Base-by-base conservation (phyloP, 2,113 vertebrate species). In the Rhagologus leucostigma region DNA sequence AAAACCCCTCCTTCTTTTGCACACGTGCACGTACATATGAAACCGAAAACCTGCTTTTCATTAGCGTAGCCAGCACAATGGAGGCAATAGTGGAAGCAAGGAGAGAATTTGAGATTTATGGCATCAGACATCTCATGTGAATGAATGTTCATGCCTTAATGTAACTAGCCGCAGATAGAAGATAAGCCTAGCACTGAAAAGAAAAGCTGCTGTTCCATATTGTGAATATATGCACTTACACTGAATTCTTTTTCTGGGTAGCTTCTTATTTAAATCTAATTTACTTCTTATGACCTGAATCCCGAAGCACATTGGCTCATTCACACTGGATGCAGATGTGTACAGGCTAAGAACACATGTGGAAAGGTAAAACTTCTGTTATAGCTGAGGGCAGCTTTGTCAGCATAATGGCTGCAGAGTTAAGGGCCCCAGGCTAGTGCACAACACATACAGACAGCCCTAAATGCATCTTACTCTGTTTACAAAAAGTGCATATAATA, bases 51-150 rank as follows among this genome's bases (percentile, higher is more conserved):
- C 87, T 95, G 92, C 75, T 84, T 95, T 96, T 93, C 90, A 80
- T 92, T 94, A 86, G 35, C 74, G 60, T 46, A 69, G 21, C 81
- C 70, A 79, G 89, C 74, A 96, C 73, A 95, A 84, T 73, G 68
- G 81, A 97, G 73, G 90, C 75, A 89, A 50, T 73, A 87, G 60
- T 78, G 79, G 92, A 76, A 94, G 52, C 37, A 91, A 88, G 50
- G 63, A n/a, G 75, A 88, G 90, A 68, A 79, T 77, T 92, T 92
- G 93, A 94, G 90, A 96, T 97, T 93, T 95, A 95, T 79, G 83
- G 85, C 8, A 0, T 93, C 85, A 92, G 89, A 46, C 39, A 55
- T 65, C 74, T 92, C 75, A 88, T 75, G 78, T 67, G 91, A 95
- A 86, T 63, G 60, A 88, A 55, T 47, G 65, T 73, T 71, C 84